Percentiles rank a stretch among this genome's conserved stretches.
These are phyloP conservation scores for Lithophane semibrunnea DNA, from an alignment of 2,888 invertebrate genomes.

Conservation along the genomic window DNA sequence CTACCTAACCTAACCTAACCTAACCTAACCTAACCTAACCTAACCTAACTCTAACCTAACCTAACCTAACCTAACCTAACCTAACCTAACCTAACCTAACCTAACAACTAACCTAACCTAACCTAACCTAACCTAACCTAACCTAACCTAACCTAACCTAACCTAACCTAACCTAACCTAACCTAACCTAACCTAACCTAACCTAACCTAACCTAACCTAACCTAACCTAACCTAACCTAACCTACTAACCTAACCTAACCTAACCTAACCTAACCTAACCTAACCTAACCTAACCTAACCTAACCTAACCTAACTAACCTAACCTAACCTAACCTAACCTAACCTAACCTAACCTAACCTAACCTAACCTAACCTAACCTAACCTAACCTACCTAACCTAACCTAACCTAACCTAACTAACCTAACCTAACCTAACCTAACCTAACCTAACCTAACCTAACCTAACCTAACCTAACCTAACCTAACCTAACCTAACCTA, in stretches of 20 bases:
- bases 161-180: slow-evolving; percentile 46
- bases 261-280: slow-evolving; percentile 17
- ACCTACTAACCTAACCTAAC: slow-evolving; percentile 14
- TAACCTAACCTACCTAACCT: no score
- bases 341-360: slow-evolving; percentile 18
- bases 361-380: slow-evolving; percentile 25
- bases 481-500: slow-evolving; percentile 54
- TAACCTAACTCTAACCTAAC: no score
- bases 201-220: slow-evolving; percentile 6
- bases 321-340: slow-evolving; percentile 23
- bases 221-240: slow-evolving; percentile 22
- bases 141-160: slow-evolving; percentile 57
- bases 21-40: slow-evolving; percentile 57
- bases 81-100: no score
- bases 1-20: slow-evolving; percentile 62
- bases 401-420: no score
- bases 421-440: slow-evolving; percentile 61
- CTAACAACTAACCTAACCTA: slow-evolving; percentile 59
- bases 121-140: slow-evolving; percentile 45
- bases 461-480: slow-evolving; percentile 49
- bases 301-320: slow-evolving; percentile 25
- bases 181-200: slow-evolving; percentile 26
- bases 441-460: slow-evolving; percentile 59
- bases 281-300: slow-evolving; percentile 20
- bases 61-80: no score